phyloP scores from a whole-genome alignment of 2,888 invertebrate genomes.

The Julus scandinavius region DNA sequence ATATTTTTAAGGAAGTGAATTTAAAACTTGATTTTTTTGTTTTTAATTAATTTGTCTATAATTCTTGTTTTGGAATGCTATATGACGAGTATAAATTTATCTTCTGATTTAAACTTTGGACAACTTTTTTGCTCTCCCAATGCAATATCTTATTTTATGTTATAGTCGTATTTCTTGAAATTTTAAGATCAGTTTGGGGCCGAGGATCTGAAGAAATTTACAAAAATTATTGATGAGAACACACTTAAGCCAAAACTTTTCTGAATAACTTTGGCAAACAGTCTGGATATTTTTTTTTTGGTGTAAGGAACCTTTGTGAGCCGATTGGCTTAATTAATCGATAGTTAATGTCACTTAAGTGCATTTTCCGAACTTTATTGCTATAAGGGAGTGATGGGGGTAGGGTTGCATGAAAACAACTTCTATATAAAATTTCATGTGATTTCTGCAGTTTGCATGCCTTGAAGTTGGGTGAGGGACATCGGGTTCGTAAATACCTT shows the following conservation, averaged over 20 bases:
- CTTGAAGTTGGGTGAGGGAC: background rate
- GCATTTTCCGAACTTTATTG: background rate
- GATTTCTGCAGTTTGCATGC: background rate
- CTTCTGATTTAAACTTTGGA: too few species aligned
- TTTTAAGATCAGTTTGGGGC: too few species aligned
- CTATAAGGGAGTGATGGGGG: background rate
- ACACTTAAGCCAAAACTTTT: background rate
- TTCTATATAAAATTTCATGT: background rate
- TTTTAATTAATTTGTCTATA: too few species aligned
- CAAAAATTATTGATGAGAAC: background rate
- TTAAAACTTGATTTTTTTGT: too few species aligned
- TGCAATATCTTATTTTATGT: too few species aligned
- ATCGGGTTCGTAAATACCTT: slow-evolving; percentile 29
- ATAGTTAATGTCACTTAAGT: background rate
- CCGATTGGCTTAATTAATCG: slow-evolving; percentile 9
- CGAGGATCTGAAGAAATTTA: too few species aligned
- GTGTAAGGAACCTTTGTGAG: background rate
- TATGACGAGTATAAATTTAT: too few species aligned
- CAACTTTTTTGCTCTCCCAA: too few species aligned
- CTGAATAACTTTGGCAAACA: background rate
- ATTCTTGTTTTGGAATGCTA: too few species aligned
- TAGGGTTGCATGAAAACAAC: background rate
- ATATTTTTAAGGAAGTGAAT: too few species aligned
- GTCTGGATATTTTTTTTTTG: too few species aligned
- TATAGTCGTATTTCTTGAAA: too few species aligned